phyloP scores from a whole-genome alignment of 2,888 invertebrate species.

The Altica lythri region DNA sequence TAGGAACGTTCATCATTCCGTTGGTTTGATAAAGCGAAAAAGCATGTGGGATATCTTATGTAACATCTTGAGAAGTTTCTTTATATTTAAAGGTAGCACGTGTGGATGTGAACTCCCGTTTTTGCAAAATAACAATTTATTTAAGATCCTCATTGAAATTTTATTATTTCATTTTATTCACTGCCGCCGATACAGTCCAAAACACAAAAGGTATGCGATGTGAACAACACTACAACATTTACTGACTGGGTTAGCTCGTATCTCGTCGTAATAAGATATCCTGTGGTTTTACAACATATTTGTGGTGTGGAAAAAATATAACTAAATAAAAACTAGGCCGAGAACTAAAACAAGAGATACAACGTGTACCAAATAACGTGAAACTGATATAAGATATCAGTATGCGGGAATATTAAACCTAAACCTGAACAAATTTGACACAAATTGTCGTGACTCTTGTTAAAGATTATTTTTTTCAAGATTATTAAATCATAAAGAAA shows the following conservation, averaged over 20 bases:
- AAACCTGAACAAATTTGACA: no score
- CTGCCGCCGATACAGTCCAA: slow-evolving; percentile 7
- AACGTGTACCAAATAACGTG: background rate
- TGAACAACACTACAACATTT: background rate
- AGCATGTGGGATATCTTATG: no score
- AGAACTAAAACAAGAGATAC: background rate
- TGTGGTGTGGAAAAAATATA: slow-evolving; percentile 5
- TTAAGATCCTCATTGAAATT: background rate
- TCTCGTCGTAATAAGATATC: slow-evolving; percentile 12
- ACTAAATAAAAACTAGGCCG: slow-evolving; percentile 13
- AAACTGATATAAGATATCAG: no score
- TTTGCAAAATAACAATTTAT: background rate
- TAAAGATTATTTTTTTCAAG: no score
- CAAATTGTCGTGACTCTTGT: no score
- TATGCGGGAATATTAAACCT: no score
- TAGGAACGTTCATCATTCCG: no score
- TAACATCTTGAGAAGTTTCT: no score
- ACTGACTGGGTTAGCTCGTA: slow-evolving; percentile 5
- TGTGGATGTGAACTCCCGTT: background rate
- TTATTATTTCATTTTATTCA: background rate
- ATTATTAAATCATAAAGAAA: no score
- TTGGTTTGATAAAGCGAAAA: no score
- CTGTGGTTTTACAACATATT: slow-evolving; percentile 17
- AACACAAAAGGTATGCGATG: slow-evolving; percentile 15
- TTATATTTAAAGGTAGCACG: no score